These are phyloP conservation scores for Allophyes oxyacanthae DNA, from an alignment of 2,888 invertebrate genomes.

Conservation along the genomic window DNA sequence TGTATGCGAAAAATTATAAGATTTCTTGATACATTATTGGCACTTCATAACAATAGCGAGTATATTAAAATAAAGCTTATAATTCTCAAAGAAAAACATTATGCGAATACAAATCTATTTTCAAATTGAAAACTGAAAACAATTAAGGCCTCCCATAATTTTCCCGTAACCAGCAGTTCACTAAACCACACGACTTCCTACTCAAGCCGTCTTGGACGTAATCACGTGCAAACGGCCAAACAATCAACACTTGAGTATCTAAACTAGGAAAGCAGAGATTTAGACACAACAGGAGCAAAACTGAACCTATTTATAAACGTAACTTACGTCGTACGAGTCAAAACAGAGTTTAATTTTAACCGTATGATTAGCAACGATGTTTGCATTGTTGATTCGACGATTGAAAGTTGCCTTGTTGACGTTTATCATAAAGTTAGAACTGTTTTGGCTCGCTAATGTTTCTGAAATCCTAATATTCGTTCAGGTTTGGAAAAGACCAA, in stretches of 20 bases:
- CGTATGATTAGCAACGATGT: conserved; percentile 36
- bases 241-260: conserved; percentile 47
- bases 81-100: no score
- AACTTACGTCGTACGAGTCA: conserved; percentile 47
- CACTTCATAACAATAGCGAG: no score
- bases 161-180: conserved; percentile 33
- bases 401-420: conserved; percentile 28
- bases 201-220: conserved; percentile 31
- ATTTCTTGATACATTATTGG: no score
- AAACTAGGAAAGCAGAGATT: conserved; percentile 44
- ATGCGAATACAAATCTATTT: conserved; percentile 24
- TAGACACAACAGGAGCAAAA: conserved; percentile 55
- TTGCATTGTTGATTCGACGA: conserved; percentile 39
- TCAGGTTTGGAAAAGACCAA: no score
- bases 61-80: no score
- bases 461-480: no score
- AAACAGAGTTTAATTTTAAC: conserved; percentile 55
- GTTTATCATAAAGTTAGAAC: no score
- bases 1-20: no score
- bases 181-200: conserved; percentile 46
- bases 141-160: conserved; percentile 21
- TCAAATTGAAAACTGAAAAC: conserved; percentile 29
- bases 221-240: conserved; percentile 51
- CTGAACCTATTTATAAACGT: conserved; percentile 43
- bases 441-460: no score